Base-by-base conservation (phyloP, 2,888 invertebrate genomes). In the Tinea semifulvella region DNA sequence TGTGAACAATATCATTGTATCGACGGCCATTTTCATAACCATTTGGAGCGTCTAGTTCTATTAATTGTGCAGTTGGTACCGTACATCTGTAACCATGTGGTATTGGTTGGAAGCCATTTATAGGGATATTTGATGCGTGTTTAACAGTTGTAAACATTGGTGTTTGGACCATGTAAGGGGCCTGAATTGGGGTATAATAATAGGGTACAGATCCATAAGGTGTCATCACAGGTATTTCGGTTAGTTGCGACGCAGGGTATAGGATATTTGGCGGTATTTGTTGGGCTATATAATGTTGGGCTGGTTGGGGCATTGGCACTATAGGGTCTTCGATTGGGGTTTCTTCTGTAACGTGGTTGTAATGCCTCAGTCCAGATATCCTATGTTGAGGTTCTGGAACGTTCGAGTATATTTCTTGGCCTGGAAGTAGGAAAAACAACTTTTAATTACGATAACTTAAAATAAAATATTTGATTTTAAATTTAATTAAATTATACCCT, bases 1-100 rank as follows among this genome's bases (percentile, higher is more conserved):
- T n/a, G n/a, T n/a, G n/a, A n/a, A n/a, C 2, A n/a, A 26, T 2
- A 14, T 28, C 16, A 45, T 19, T 36, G 43, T 13, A 16, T 18
- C 18, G 16, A 3, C 25, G 20, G 2, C 72, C 68, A 48, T 75
- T 77, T 51, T 77, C 75, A 49, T 75, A 76, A 2, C 66, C 59
- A 0, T 68, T 65, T 0, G 83, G 65, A 36, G 76, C 50, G 42
- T 89, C 89, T 11, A 89, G 54, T 58, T 89, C 89, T 49, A 90
- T 89, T 8, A 90, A 63, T 55, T 87, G 86, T 1, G 73, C 89
- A 0, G 88, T 89, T 0, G 89, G 89, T 6, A 89, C 87, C 10
- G 82, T 52, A 0, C 81, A 70, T 52, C 80, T 83, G 53, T 75
- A 72, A 47, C 74, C 65, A 35, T 68, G 67, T 0, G 67, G 54